Evolutionary conservation across 2,113 vertebrate species (phyloP).

Genomic region (Marmota flaviventris): DNA sequence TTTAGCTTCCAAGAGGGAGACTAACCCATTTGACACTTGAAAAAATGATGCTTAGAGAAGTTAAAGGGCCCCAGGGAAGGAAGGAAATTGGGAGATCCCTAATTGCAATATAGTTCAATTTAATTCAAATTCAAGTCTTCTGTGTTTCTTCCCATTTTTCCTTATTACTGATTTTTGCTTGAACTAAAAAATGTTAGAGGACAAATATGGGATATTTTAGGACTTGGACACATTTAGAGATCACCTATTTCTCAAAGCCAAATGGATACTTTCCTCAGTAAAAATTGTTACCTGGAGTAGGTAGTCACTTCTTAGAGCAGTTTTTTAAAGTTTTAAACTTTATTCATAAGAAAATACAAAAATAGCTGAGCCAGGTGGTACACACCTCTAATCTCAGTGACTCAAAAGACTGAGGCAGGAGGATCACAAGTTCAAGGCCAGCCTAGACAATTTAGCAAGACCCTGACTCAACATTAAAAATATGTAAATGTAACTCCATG

Average conservation of each 20-base stretch:
- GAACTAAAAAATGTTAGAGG: conserved; percentile 3
- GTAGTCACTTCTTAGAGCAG: background rate
- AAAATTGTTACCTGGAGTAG: background rate
- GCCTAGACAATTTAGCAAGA: background rate
- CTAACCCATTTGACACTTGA: background rate
- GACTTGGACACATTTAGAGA: background rate
- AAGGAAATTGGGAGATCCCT: background rate
- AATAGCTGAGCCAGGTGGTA: background rate
- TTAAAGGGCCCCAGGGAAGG: background rate
- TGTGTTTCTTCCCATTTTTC: background rate
- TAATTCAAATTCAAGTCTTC: background rate
- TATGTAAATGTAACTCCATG: too few species aligned
- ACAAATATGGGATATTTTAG: background rate
- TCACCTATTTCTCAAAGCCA: background rate
- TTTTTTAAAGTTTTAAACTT: conserved; percentile 25
- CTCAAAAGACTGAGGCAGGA: background rate
- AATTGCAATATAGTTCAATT: background rate
- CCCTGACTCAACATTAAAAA: background rate
- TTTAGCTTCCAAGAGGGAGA: background rate
- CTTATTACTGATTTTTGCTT: background rate
- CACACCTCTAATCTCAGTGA: background rate
- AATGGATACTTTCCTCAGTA: background rate
- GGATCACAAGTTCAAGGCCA: background rate
- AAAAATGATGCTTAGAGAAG: background rate
- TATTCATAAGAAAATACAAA: background rate